Base-by-base conservation (phyloP, 2,888 invertebrate species). In the Scelioninae gen. 1 region DNA sequence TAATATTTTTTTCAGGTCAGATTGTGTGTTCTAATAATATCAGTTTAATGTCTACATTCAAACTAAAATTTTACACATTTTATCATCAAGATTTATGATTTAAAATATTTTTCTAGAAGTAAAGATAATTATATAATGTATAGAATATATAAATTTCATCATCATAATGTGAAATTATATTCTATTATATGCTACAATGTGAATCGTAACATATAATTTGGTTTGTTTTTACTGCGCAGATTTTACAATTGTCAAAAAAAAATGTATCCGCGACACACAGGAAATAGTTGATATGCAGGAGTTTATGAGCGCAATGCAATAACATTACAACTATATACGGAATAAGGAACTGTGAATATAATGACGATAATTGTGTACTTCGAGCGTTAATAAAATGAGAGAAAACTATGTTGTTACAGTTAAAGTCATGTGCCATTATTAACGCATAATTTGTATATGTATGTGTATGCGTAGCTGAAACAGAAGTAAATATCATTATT, bases 391-490 rank as follows among this genome's bases (percentile, higher is more conserved):
- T 51, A 51, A 51, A 51, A 23, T 10, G 23, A n/a, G 23, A 51
- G 16, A 51, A 51, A 51, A 51, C 49, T n/a, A n/a, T 23, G 23
- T 16, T 51, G 49, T 29, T 53, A 53, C 5, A 31, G n/a, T n/a
- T 53, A 53, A n/a, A n/a, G n/a, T n/a, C 11, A 53, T 53, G 13
- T 53, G 32, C 32, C 53, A 53, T 31, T 53, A 53, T 53, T 53
- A 31, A n/a, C 53, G 53, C 15, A 34, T 55, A 55, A 55, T 32
- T 16, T 38, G n/a, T n/a, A n/a, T n/a, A n/a, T n/a, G n/a, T 40
- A 11, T 40, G 31, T 16, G 11, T n/a, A 13, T 31, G 5, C 31
- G 31, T 11, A 13, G 11, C 31, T 31, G 29, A 53, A 53, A 53
- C 11, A 31, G 1, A 10, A 38, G 40, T 6, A 40, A 6, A 29